Percentiles rank a stretch among this genome's conserved stretches.
phyloP scores from a whole-genome alignment of 2,797 vertebrate genomes.

The Poecilia velifera region DNA sequence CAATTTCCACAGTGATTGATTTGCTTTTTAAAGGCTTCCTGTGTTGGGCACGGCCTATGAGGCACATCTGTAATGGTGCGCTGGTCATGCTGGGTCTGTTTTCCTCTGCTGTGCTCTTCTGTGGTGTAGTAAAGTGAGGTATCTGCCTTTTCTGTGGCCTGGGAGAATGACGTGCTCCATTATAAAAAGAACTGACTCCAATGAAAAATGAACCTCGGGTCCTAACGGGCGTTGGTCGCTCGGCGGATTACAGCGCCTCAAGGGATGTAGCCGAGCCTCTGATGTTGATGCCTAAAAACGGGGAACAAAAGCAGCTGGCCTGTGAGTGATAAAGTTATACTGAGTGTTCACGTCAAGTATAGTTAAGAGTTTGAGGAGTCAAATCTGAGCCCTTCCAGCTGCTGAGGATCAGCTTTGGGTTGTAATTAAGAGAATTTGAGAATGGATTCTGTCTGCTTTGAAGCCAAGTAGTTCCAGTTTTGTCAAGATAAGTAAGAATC shows the following conservation, averaged over 20 bases:
- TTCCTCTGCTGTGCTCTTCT: constrained; percentile 74
- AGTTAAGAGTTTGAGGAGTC: constrained; percentile 43
- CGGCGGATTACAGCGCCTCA: constrained; percentile 61
- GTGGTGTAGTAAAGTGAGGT: constrained; percentile 78
- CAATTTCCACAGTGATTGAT: constrained; percentile 80
- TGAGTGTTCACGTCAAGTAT: constrained; percentile 54
- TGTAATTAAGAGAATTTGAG: constrained; percentile 3
- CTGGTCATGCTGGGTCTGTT: constrained; percentile 59
- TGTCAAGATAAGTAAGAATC: not conserved
- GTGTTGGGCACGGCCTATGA: constrained; percentile 65
- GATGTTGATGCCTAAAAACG: constrained; percentile 52
- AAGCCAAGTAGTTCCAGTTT: constrained; percentile 2
- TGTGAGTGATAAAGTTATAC: constrained; percentile 58
- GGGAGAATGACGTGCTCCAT: constrained; percentile 74
- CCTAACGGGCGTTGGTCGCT: constrained; percentile 51
- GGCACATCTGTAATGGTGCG: constrained; percentile 73
- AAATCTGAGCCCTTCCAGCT: constrained; percentile 18
- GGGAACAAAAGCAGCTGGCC: constrained; percentile 50
- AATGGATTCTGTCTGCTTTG: constrained; percentile 5
- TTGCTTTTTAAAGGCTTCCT: constrained; percentile 77
- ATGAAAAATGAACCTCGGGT: constrained; percentile 67
- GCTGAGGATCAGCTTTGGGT: constrained; percentile 32
- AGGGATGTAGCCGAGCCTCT: constrained; percentile 52
- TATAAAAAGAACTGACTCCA: constrained; percentile 80
- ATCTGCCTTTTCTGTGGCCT: constrained; percentile 79